Percentiles rank a stretch among this genome's conserved stretches.
phyloP scores from a whole-genome alignment of 2,797 vertebrate species.

The Platalea minor region DNA sequence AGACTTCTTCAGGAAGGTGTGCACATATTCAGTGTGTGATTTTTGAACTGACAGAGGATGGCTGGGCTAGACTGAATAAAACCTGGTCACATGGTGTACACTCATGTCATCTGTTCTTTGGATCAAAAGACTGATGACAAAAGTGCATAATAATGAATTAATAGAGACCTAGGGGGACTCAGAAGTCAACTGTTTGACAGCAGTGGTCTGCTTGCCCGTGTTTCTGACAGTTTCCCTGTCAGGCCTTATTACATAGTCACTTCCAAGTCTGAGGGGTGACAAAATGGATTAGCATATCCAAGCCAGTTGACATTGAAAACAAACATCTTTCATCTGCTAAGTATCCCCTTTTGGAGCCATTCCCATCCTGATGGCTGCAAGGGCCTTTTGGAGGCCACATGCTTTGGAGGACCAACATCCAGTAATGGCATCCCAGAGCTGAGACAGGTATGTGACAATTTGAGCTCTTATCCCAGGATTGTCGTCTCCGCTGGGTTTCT shows the following conservation, averaged over 20 bases:
- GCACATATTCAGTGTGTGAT: background rate
- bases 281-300: conserved; percentile 6
- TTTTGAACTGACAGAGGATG: background rate
- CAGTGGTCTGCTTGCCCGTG: background rate
- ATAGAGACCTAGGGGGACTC: background rate
- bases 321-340: conserved; percentile 37
- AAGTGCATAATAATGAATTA: background rate
- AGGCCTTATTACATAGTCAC: background rate
- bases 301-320: background rate
- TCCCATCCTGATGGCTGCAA: background rate
- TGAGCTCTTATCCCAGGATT: background rate
- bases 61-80: background rate
- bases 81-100: background rate
- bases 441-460: background rate
- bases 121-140: background rate
- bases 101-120: background rate
- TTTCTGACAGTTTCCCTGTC: conserved; percentile 24
- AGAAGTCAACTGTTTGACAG: conserved; percentile 20
- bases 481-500: background rate
- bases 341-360: background rate
- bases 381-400: background rate
- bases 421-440: background rate
- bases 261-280: conserved; percentile 30
- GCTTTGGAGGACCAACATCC: background rate
- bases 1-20: background rate